A percentile compares a stretch with the other conserved stretches of the same genome.
These are phyloP conservation scores for Brachionus angularis DNA, from an alignment of 1,140 invertebrate species.

Conservation along the genomic window DNA sequence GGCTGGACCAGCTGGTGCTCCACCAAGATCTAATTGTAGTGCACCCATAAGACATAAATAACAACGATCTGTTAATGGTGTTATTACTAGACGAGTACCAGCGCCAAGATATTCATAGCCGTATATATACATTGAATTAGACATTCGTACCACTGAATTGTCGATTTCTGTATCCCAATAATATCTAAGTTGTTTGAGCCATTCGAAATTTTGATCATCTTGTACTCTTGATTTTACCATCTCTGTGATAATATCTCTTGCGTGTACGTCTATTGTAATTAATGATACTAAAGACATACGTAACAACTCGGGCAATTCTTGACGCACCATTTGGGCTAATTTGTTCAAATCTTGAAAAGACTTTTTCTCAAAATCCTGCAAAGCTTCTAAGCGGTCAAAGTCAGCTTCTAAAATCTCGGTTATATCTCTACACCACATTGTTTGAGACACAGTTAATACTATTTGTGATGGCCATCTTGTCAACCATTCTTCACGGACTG, in stretches of 20 bases:
- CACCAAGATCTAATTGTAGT: slow-evolving; percentile 73
- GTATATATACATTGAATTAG: slow-evolving; percentile 57
- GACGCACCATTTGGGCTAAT: slow-evolving; percentile 70
- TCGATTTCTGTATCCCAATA: slow-evolving; percentile 58
- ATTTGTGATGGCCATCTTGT: slow-evolving; percentile 64
- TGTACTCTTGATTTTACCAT: slow-evolving; percentile 63
- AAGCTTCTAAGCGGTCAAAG: slow-evolving; percentile 56
- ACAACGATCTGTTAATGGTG: slow-evolving; percentile 58
- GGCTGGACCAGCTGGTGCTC: slow-evolving; percentile 59
- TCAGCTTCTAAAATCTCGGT: slow-evolving; percentile 67
- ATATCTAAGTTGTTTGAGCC: slow-evolving; percentile 60
- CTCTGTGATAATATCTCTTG: slow-evolving; percentile 72
- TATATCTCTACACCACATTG: slow-evolving; percentile 75
- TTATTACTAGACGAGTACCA: slow-evolving; percentile 58
- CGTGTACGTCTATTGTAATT: slow-evolving; percentile 81
- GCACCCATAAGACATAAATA: slow-evolving; percentile 77
- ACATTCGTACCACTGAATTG: slow-evolving; percentile 57
- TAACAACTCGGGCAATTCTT: slow-evolving; percentile 66
- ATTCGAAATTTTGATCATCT: slow-evolving; percentile 59
- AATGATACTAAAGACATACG: slow-evolving; percentile 72
- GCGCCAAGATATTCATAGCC: slow-evolving; percentile 59
- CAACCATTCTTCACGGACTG: slow-evolving; percentile 65
- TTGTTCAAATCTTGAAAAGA: slow-evolving; percentile 67
- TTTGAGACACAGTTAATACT: slow-evolving; percentile 75
- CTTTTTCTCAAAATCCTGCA: slow-evolving; percentile 68